Conservation (phyloP, 1,140 invertebrate genomes). For the Diorhabda carinulata region DNA sequence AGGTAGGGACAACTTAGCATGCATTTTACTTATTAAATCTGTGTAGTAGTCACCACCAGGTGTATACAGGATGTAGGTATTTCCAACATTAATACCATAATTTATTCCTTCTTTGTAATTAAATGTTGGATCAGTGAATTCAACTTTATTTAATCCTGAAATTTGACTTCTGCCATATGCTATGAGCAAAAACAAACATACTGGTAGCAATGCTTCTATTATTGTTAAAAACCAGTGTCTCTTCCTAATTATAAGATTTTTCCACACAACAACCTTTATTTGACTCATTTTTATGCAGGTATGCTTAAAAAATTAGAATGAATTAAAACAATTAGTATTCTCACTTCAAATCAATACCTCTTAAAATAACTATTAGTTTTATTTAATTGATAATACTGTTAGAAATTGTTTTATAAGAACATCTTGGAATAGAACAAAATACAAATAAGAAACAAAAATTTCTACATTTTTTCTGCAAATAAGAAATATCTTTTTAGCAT, state of each 20-base stretch:
- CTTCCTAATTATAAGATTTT: conserved; percentile 46
- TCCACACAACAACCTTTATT: conserved; percentile 46
- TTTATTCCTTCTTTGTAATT: conserved; percentile 20
- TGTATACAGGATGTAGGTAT: conserved; percentile 43
- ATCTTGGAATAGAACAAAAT: no score
- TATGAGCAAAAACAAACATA: conserved; percentile 42
- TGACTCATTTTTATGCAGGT: conserved; percentile 11
- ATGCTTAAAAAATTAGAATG: neutral
- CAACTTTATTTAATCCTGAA: conserved; percentile 32
- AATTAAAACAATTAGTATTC: neutral
- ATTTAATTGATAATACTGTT: no score
- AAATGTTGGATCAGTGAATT: conserved; percentile 33
- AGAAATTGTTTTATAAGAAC: no score
- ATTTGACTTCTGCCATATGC: conserved; percentile 41
- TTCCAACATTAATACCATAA: conserved; percentile 25
- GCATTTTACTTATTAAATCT: conserved; percentile 43
- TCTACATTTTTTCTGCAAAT: no score
- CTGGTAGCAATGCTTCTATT: conserved; percentile 46
- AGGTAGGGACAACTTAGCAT: conserved; percentile 41
- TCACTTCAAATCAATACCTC: no score
- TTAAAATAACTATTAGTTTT: no score
- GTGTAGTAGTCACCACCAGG: conserved; percentile 40
- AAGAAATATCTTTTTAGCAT: no score
- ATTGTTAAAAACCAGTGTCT: conserved; percentile 48
- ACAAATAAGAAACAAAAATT: no score